Conservation (phyloP, 2,888 invertebrate genomes). For the Cactoblastis cactorum region DNA sequence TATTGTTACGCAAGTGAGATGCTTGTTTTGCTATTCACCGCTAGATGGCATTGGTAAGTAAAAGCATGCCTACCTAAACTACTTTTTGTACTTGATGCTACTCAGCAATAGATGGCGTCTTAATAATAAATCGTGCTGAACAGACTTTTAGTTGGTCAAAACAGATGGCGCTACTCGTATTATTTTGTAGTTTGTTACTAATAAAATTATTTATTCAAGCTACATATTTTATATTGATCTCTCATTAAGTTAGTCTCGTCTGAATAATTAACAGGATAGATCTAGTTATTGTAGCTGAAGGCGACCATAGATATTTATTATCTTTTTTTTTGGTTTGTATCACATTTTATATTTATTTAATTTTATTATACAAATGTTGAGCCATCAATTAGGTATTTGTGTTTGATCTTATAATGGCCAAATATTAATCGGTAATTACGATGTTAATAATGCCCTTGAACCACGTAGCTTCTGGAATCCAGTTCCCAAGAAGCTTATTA, state of each 20-base stretch:
- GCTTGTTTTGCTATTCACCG: slow-evolving; percentile 46
- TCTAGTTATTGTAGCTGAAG: no score
- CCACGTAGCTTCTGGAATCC: slow-evolving; percentile 5
- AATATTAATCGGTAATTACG: no score
- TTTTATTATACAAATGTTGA: no score
- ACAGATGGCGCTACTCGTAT: slow-evolving; percentile 44
- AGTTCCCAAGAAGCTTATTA: slow-evolving; percentile 31
- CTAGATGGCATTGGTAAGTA: slow-evolving; percentile 66
- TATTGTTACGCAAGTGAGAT: slow-evolving; percentile 49
- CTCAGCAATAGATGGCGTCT: slow-evolving; percentile 21
- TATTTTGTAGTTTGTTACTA: background rate
- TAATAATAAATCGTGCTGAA: slow-evolving; percentile 37
- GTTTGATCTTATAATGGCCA: no score
- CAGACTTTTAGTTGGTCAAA: slow-evolving; percentile 13
- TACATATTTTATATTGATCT: no score
- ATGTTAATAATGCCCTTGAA: background rate
- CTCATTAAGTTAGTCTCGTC: no score
- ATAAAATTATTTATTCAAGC: background rate
- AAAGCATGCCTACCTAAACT: slow-evolving; percentile 2
- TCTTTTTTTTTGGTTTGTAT: no score
- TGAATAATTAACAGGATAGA: no score
- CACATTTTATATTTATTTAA: no score
- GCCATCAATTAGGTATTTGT: no score
- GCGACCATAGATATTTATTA: no score
- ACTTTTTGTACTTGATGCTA: background rate